These are phyloP conservation scores for Microtus californicus DNA, from an alignment of 2,797 vertebrate species.

Conservation along the genomic window DNA sequence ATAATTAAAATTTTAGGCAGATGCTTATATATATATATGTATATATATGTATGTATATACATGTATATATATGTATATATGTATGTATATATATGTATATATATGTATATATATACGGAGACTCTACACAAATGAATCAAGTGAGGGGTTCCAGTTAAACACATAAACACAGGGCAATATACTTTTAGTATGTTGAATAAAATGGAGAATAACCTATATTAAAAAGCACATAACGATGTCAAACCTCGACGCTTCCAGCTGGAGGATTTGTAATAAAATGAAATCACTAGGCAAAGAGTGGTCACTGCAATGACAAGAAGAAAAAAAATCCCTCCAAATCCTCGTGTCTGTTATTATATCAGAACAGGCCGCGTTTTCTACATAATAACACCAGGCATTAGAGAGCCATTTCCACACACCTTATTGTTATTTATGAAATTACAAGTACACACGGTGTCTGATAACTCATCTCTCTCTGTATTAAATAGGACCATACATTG, in stretches of 20 bases:
- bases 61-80: too few relatives aligned
- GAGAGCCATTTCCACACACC: conserved; percentile 71
- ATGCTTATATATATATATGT: neutral
- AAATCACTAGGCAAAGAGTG: conserved; percentile 79
- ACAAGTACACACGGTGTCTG: conserved; percentile 67
- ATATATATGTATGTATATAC: too few relatives aligned
- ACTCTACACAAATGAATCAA: conserved; percentile 62
- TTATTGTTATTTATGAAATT: conserved; percentile 80
- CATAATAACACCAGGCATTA: conserved; percentile 75
- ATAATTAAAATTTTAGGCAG: conserved; percentile 76
- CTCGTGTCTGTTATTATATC: conserved; percentile 73
- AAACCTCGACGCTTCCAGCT: conserved; percentile 70
- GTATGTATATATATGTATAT: too few relatives aligned
- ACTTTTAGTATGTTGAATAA: conserved; percentile 74
- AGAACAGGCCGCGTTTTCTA: conserved; percentile 62
- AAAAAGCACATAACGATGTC: conserved; percentile 75
- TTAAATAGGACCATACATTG: conserved; percentile 70
- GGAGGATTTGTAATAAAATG: conserved; percentile 77
- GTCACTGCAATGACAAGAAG: conserved; percentile 68
- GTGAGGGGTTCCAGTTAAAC: conserved; percentile 37
- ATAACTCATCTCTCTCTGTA: conserved; percentile 69
- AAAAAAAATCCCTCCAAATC: conserved; percentile 75
- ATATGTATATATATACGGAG: neutral
- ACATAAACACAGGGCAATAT: neutral
- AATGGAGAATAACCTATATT: conserved; percentile 74